These are phyloP conservation scores for Monoplex corrugatus DNA, from an alignment of 2,888 invertebrate species.

Conservation along the genomic window DNA sequence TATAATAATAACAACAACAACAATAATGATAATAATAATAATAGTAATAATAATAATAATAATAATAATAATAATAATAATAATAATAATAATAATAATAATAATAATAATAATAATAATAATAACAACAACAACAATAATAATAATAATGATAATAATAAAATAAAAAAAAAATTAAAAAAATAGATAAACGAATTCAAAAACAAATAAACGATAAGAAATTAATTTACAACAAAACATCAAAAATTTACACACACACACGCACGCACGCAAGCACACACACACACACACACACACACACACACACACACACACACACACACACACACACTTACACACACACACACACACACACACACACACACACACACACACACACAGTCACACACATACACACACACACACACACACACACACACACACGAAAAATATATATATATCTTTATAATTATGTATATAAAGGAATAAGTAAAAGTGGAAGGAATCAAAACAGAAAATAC, in stretches of 20 bases:
- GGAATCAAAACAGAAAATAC: neutral
- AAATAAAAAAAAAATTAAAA: neutral
- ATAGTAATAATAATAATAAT: neutral
- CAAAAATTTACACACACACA: no score
- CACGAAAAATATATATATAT: neutral
- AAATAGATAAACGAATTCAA: no score
- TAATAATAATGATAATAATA: neutral
- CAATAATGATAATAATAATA: no score
- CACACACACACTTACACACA: conserved; percentile 28
- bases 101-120: neutral
- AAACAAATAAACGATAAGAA: no score
- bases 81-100: neutral
- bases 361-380: conserved; percentile 33
- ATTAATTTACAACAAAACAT: no score
- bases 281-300: conserved; percentile 33
- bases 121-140: neutral
- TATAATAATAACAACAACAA: no score
- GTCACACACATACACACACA: conserved; percentile 17
- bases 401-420: conserved; percentile 33
- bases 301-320: conserved; percentile 33
- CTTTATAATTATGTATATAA: neutral
- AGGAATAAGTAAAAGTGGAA: neutral
- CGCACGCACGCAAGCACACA: no score
- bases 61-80: neutral
- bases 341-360: conserved; percentile 33